Base-by-base conservation (phyloP, 2,797 vertebrate species). In the Petrocephalus schoutedeni region DNA sequence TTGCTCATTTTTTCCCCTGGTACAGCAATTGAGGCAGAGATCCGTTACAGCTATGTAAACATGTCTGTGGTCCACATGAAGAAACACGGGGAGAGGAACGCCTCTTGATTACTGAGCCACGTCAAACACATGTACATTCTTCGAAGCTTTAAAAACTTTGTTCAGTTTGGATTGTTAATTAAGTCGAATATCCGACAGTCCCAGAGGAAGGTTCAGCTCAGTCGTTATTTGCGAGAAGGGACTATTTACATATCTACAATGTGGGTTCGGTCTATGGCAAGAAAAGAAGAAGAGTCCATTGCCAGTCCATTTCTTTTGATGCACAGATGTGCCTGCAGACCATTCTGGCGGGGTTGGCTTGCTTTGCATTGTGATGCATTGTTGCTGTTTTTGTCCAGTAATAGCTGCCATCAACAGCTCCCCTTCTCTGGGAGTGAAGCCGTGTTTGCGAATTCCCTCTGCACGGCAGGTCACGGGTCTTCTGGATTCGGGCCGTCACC, bases 1-100 rank as follows among this genome's bases (percentile, higher is more conserved):
- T 67, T 86, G 89, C 83, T 82, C 85, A 53, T 87, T 84, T 89
- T 88, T 88, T 92, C 87, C 88, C 90, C 90, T 92, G 92, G 92
- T 92, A 93, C 92, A 93, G 93, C 92, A 93, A 21, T 53, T 53
- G 80, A 94, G 92, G 94, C 92, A 94, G 94, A 94, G 94, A 94
- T 93, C 88, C 90, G 54, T 41, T 77, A 89, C 93, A 94, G 93
- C 93, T 94, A 92, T 87, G 85, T 90, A 95, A 95, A 94, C 93
- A 94, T 83, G 88, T 71, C 93, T 92, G 89, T 87, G 87, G 84
- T 91, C 93, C 92, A 92, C 91, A 92, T 93, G 92, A 45, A 85
- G 61, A 87, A 64, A 58, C 77, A 84, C 3, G 71, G 64, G 64
- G 10, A 92, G 91, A 92, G 92, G 91, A 94, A 93, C 91, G 93